phyloP scores from a whole-genome alignment of 2,113 vertebrate genomes.

The Pleuronectes platessa region DNA sequence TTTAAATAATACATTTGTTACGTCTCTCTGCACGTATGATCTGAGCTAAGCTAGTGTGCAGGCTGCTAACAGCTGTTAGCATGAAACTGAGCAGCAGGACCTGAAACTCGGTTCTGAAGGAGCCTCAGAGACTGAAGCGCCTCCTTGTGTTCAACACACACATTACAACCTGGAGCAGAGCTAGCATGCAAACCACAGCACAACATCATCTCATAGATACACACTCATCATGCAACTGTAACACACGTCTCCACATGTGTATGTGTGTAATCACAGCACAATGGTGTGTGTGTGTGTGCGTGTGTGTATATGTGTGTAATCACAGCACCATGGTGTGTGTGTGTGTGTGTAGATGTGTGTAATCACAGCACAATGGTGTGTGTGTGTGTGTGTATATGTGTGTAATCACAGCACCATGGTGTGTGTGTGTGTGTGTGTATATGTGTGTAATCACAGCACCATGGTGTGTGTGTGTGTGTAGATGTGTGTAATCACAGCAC shows the following conservation, averaged over 20 bases:
- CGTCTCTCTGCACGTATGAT: too few species aligned
- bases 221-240: conserved; percentile 38
- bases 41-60: too few species aligned
- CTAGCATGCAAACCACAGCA: conserved; percentile 73
- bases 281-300: not conserved
- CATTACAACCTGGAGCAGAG: conserved; percentile 22
- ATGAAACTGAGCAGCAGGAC: not conserved
- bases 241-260: not conserved
- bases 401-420: not conserved
- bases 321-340: not conserved
- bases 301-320: not conserved
- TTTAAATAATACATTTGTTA: too few species aligned
- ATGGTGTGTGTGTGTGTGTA: not conserved
- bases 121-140: conserved; percentile 9
- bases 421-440: not conserved
- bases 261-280: not conserved
- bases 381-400: not conserved
- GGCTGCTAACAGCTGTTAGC: conserved; percentile 4
- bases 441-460: not conserved
- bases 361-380: not conserved
- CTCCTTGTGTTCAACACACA: conserved; percentile 27
- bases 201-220: conserved; percentile 12
- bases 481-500: not conserved
- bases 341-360: not conserved
- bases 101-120: conserved; percentile 2